Evolutionary conservation across 2,888 invertebrate species (phyloP).

Genomic region (Sthenelais limicola): DNA sequence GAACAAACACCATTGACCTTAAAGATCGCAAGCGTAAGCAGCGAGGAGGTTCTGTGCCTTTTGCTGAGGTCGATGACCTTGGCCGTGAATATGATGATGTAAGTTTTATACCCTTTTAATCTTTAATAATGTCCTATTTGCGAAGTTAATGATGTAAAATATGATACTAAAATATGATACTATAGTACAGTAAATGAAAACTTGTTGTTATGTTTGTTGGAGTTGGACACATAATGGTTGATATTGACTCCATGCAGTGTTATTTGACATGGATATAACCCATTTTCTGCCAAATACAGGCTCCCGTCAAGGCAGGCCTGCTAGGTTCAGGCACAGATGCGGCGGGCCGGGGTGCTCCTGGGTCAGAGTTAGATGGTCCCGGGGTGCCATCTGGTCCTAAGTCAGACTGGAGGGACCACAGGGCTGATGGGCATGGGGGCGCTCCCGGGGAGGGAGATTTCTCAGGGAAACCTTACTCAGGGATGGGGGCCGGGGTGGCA

Average conservation of each 20-base stretch:
- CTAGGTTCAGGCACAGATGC: slow-evolving; percentile 3
- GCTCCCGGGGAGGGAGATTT: background rate
- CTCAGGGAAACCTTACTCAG: slow-evolving; percentile 24
- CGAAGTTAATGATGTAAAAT: too few relatives aligned
- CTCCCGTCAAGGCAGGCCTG: background rate
- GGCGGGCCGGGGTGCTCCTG: slow-evolving; percentile 1
- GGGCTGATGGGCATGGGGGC: slow-evolving; percentile 8
- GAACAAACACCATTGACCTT: slow-evolving; percentile 52
- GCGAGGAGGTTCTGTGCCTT: slow-evolving; percentile 47
- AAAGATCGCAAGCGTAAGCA: slow-evolving; percentile 43
- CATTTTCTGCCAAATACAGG: slow-evolving; percentile 14
- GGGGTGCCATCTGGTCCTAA: slow-evolving; percentile 21
- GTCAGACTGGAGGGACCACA: slow-evolving; percentile 20
- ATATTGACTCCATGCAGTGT: background rate
- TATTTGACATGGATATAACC: too few relatives aligned
- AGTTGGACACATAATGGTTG: too few relatives aligned
- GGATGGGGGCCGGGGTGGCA: slow-evolving; percentile 3
- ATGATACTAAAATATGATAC: too few relatives aligned
- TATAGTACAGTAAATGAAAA: too few relatives aligned
- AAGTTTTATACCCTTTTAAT: slow-evolving; percentile 12
- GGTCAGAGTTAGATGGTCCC: slow-evolving; percentile 22
- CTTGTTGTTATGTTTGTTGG: too few relatives aligned
- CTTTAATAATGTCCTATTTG: background rate
- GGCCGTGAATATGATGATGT: slow-evolving; percentile 35
- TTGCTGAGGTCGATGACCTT: slow-evolving; percentile 50